Evolutionary conservation across 2,888 invertebrate species (phyloP), one percentile per base, ranked within the genome.

Genomic region (Drosophila tanythrix): DNA sequence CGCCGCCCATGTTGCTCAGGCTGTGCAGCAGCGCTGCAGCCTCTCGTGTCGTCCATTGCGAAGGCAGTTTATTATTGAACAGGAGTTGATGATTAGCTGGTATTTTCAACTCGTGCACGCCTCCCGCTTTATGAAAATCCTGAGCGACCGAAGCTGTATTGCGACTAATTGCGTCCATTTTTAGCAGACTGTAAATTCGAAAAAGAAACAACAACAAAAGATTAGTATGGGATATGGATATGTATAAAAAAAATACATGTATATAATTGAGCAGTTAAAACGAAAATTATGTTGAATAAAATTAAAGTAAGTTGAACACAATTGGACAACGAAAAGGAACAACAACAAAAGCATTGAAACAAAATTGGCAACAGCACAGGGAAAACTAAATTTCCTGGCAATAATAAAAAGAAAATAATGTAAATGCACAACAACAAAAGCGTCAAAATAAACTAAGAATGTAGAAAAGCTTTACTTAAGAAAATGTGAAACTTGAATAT

Each of bases 121-220:
- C 95, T 93, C 94, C 94, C 94, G 95, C 94, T 93, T 95, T 95
- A 95, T 94, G 95, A 95, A 95, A 95, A 94, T 94, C 95, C 94
- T 94, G 94, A 92, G 93, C 94, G 91, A 93, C 93, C 82, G 93
- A 93, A 91, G 93, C 93, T 87, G 93, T 93, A 72, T 93, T 93
- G 76, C 93, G 93, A 91, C 93, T 93, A 71, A 93, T 91, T 70
- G 93, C 93, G 83, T 93, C 93, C 93, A 93, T 93, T 93, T 93
- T 93, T 21, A 93, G 84, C 81, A 93, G 92, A 91, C 93, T 93
- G 78, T 2, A 90, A 76, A 50, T 8, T 10, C 25, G 51, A 51
- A 40, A 60, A 51, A 38, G 21, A 13, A 10, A 7, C 0, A 48
- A n/a, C 21, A 21, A 21, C 46, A 4, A 33, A 7, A 33, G 36